A percentile compares a stretch with the other conserved stretches of the same genome.
These are phyloP conservation scores for Melieria omissa DNA, from an alignment of 2,888 invertebrate genomes.

Conservation along the genomic window DNA sequence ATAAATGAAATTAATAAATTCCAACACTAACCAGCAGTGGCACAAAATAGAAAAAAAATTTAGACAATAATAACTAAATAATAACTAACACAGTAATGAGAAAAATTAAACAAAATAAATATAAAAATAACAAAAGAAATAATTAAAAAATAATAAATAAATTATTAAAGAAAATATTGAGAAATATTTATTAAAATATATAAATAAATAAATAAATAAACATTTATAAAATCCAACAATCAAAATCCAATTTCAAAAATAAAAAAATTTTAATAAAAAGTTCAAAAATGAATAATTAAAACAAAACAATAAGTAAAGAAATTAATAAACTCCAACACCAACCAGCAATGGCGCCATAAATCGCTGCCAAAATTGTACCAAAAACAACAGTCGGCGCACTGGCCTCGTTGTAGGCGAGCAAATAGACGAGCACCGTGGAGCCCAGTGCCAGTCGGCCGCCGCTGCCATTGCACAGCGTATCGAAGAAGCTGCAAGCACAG, in stretches of 20 bases:
- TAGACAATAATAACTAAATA: background rate
- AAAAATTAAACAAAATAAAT: background rate
- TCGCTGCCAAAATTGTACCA: slow-evolving; percentile 60
- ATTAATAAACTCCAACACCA: slow-evolving; percentile 28
- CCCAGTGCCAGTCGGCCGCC: slow-evolving; percentile 65
- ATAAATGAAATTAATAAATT: background rate
- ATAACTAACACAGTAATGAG: too few species aligned
- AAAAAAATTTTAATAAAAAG: too few species aligned
- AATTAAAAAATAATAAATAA: background rate
- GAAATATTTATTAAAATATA: background rate
- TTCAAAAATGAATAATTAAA: too few species aligned
- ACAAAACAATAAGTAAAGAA: background rate
- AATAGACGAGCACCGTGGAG: slow-evolving; percentile 60
- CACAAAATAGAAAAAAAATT: background rate
- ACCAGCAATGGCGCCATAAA: slow-evolving; percentile 65
- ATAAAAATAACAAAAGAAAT: background rate
- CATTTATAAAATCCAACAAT: background rate
- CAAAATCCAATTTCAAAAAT: background rate
- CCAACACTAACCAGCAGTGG: background rate
- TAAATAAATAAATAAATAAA: background rate
- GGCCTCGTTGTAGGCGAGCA: slow-evolving; percentile 65
- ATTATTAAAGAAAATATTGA: slow-evolving; percentile 1
- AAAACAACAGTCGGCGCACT: slow-evolving; percentile 61
- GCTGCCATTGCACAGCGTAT: slow-evolving; percentile 62
- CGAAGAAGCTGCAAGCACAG: slow-evolving; percentile 53